These are phyloP conservation scores for Andrena marginata DNA, from an alignment of 2,888 invertebrate species.

Conservation along the genomic window DNA sequence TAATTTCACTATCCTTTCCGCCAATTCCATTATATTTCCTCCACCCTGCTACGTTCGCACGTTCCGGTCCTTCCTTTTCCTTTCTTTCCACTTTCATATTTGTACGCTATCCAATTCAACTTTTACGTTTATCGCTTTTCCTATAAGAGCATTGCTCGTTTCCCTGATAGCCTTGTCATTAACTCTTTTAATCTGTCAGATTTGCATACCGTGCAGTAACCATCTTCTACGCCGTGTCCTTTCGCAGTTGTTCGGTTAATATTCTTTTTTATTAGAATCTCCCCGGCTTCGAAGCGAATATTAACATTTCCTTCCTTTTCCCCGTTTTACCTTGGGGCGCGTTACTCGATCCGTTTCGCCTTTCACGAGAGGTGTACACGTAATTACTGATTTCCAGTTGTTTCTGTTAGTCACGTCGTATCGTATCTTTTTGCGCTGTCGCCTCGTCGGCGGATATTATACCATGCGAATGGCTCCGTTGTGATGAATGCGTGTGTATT, in stretches of 20 bases:
- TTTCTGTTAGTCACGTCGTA: not conserved
- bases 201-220: not conserved
- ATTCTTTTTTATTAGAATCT: not conserved
- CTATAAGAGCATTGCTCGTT: not conserved
- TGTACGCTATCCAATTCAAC: not conserved
- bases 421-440: not conserved
- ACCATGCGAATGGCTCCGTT: not conserved
- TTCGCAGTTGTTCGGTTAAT: not conserved
- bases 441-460: not conserved
- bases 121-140: not conserved
- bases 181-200: conserved; percentile 1
- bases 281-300: not conserved
- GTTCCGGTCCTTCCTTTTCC: no score
- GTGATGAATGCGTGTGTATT: not conserved
- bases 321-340: no score
- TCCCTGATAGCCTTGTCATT: not conserved
- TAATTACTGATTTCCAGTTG: not conserved
- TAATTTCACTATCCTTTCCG: not conserved
- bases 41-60: no score
- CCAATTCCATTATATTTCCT: not conserved
- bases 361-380: not conserved
- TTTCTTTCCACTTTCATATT: not conserved
- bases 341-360: not conserved
- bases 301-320: not conserved
- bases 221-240: not conserved